phyloP scores from a whole-genome alignment of 2,888 invertebrate species.

The Philereme transversata region DNA sequence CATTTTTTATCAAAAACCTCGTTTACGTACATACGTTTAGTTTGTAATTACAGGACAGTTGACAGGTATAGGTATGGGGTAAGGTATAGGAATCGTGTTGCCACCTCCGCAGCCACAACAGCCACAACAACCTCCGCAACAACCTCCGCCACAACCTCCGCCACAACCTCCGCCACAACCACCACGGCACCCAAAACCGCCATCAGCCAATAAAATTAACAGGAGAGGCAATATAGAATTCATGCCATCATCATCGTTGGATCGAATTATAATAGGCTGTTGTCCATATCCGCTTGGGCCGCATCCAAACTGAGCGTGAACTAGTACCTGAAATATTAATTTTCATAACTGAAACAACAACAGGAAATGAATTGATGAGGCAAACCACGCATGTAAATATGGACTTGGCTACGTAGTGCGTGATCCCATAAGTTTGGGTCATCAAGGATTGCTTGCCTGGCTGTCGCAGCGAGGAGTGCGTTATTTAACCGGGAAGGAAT shows the following conservation, averaged over 20 bases:
- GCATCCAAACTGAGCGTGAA: conserved; percentile 49
- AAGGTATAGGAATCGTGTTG: conserved; percentile 53
- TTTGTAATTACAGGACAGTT: conserved; percentile 45
- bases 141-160: conserved; percentile 42
- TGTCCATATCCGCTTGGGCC: conserved; percentile 44
- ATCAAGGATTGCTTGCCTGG: too few relatives aligned
- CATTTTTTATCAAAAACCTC: too few relatives aligned
- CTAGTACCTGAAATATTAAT: conserved; percentile 47
- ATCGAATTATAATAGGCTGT: conserved; percentile 53
- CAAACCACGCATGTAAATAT: too few relatives aligned
- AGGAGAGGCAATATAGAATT: conserved; percentile 54
- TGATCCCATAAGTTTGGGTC: too few relatives aligned
- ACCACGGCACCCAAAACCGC: conserved; percentile 39
- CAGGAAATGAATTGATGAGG: too few relatives aligned
- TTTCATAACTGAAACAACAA: conserved; percentile 3
- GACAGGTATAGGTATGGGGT: conserved; percentile 54
- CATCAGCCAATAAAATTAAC: conserved; percentile 51
- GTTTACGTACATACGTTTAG: neutral
- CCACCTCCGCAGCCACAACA: conserved; percentile 40
- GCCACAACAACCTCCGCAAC: conserved; percentile 39
- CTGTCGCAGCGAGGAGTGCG: too few relatives aligned
- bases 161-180: conserved; percentile 37
- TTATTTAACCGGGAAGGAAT: too few relatives aligned
- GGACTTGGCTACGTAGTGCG: too few relatives aligned
- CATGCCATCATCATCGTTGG: conserved; percentile 50